Evolutionary conservation across 1,140 invertebrate genomes (phyloP).

Genomic region (Cyphomyrmex costatus): DNA sequence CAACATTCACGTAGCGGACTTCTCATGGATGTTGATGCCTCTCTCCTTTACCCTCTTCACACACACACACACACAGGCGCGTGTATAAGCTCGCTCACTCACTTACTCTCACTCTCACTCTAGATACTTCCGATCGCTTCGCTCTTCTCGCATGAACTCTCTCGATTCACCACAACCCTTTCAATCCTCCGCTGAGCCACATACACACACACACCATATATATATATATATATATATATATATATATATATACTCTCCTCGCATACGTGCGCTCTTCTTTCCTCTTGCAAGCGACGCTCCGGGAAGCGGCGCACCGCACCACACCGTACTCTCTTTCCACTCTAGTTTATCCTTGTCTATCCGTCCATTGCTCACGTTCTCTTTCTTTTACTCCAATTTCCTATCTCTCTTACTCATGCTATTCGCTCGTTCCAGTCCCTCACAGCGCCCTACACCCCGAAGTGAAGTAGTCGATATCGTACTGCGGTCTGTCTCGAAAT

Average conservation of each 20-base stretch:
- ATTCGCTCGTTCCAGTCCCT: slow-evolving; percentile 55
- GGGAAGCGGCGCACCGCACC: neutral
- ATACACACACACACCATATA: too few relatives aligned
- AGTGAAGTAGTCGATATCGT: slow-evolving; percentile 86
- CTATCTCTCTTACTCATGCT: slow-evolving; percentile 22
- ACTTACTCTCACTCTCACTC: slow-evolving; percentile 29
- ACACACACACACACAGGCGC: too few relatives aligned
- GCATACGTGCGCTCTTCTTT: slow-evolving; percentile 36
- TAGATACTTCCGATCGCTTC: slow-evolving; percentile 10
- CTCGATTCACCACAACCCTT: slow-evolving; percentile 38
- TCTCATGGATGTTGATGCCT: slow-evolving; percentile 67
- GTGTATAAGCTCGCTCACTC: slow-evolving; percentile 22
- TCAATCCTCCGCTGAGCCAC: slow-evolving; percentile 16
- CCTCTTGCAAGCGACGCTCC: slow-evolving; percentile 34
- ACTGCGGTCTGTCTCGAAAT: slow-evolving; percentile 85
- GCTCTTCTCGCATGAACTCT: slow-evolving; percentile 17
- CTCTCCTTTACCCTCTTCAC: neutral
- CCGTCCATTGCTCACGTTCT: slow-evolving; percentile 51
- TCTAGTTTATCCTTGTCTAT: slow-evolving; percentile 66
- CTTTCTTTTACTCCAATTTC: slow-evolving; percentile 60
- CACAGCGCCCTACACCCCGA: slow-evolving; percentile 77
- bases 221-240: too few relatives aligned
- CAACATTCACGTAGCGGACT: slow-evolving; percentile 66
- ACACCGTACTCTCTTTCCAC: slow-evolving; percentile 24
- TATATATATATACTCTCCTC: slow-evolving; percentile 47